A percentile compares a stretch with the other conserved stretches of the same genome.
These are phyloP conservation scores for Serinus canaria DNA, from an alignment of 2,113 vertebrate genomes.

Conservation along the genomic window DNA sequence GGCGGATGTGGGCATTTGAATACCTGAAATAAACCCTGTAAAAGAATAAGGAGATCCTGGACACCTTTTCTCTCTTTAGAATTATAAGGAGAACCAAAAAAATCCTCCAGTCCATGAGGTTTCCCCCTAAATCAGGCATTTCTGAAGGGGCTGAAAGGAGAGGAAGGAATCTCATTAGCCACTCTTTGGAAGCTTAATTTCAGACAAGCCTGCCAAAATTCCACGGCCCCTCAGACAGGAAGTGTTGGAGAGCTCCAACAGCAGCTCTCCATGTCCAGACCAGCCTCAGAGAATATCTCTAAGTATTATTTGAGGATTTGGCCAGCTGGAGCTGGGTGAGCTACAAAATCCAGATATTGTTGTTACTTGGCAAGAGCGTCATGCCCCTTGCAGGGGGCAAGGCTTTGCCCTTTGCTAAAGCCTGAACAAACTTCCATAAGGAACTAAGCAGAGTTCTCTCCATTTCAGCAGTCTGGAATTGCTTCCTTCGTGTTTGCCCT, in stretches of 20 bases:
- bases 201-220: not conserved
- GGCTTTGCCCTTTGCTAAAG: slow-evolving; percentile 36
- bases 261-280: not conserved
- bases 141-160: not conserved
- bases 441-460: not conserved
- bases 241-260: not conserved
- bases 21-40: not conserved
- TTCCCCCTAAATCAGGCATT: not conserved
- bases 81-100: not conserved
- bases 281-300: not conserved
- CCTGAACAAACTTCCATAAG: slow-evolving; percentile 4
- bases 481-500: not conserved
- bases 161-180: slow-evolving; percentile 3
- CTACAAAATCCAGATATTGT: slow-evolving; percentile 18
- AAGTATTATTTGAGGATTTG: slow-evolving; percentile 48
- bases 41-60: not conserved
- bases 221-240: not conserved
- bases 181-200: not conserved
- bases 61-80: not conserved
- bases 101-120: not conserved
- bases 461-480: not conserved
- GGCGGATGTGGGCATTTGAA: not conserved
- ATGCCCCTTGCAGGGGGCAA: not conserved
- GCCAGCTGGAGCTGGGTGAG: not conserved
- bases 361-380: not conserved